Base-by-base conservation (phyloP, 2,888 invertebrate genomes). In the Branchipolynoe longqiensis region DNA sequence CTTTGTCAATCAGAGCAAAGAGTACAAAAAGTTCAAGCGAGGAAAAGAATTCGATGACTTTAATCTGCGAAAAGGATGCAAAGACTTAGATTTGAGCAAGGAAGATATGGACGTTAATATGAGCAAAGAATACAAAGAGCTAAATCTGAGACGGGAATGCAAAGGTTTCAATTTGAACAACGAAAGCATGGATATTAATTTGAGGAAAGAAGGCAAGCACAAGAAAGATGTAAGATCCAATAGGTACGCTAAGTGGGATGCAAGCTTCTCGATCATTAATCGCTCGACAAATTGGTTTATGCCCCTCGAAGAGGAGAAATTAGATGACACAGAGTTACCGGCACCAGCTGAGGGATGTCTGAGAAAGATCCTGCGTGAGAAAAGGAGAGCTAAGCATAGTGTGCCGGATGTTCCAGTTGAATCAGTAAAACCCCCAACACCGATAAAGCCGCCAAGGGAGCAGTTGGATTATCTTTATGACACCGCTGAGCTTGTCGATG, bases 401-500 rank as follows among this genome's bases (percentile, higher is more conserved):
- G 6, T 78, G 14, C 78, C 78, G 4, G 28, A 6, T 1, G 48
- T 54, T 22, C 78, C 48, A 41, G n/a, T n/a, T n/a, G n/a, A n/a
- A n/a, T n/a, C n/a, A n/a, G n/a, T n/a, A n/a, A n/a, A n/a, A n/a
- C n/a, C n/a, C n/a, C n/a, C n/a, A n/a, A n/a, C n/a, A n/a, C n/a
- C n/a, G n/a, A 2, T 28, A 0, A 54, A 78, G 28, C 41, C 73
- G 0, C 78, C 78, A 41, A 2, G 8, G 69, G 3, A 48, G 28
- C 41, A 78, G 28, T 18, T 78, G 78, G 48, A n/a, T 48, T 78
- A 78, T 48, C 41, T 78, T 4, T 78, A 78, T 28, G 78, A 78
- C 28, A 78, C 41, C 0, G 25, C 78, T 25, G 22, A 41, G 1
- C 31, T 14, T 48, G 78, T 78, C 14, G 33, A 48, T 18, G 0